These are phyloP conservation scores for Ifrita kowaldi DNA, from an alignment of 2,113 vertebrate species.

Conservation along the genomic window DNA sequence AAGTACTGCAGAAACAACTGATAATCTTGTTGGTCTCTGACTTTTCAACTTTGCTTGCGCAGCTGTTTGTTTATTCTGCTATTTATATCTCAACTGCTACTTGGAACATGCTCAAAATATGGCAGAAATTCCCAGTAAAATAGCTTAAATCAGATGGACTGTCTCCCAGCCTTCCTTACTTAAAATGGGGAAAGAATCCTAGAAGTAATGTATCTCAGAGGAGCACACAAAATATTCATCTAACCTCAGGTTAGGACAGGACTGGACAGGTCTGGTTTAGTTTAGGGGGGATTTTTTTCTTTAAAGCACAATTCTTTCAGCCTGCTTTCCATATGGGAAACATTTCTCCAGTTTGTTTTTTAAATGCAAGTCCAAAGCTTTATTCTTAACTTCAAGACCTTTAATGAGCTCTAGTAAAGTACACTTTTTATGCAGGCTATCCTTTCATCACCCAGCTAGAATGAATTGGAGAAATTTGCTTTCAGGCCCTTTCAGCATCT, in stretches of 20 bases:
- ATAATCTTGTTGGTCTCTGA: slow-evolving; percentile 23
- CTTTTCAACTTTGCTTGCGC: slow-evolving; percentile 61
- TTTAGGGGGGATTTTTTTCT: background rate
- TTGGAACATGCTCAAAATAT: slow-evolving; percentile 44
- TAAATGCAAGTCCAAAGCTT: background rate
- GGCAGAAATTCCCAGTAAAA: slow-evolving; percentile 60
- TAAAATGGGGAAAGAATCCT: slow-evolving; percentile 56
- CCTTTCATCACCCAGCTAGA: background rate
- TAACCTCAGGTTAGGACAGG: background rate
- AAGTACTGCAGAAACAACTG: background rate
- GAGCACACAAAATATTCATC: background rate
- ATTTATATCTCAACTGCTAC: slow-evolving; percentile 58
- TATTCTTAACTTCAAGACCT: background rate
- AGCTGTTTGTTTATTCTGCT: slow-evolving; percentile 62
- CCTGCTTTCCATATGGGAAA: background rate
- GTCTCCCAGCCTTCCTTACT: slow-evolving; percentile 25
- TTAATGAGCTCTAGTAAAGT: background rate
- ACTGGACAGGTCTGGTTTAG: background rate
- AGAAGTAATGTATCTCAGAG: background rate
- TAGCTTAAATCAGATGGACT: slow-evolving; percentile 41
- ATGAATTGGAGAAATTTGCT: background rate
- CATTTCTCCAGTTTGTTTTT: background rate
- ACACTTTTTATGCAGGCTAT: background rate
- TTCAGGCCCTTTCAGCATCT: background rate
- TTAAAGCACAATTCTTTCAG: background rate